Base-by-base conservation (phyloP, 2,888 invertebrate species). In the Dynastes hyllus region DNA sequence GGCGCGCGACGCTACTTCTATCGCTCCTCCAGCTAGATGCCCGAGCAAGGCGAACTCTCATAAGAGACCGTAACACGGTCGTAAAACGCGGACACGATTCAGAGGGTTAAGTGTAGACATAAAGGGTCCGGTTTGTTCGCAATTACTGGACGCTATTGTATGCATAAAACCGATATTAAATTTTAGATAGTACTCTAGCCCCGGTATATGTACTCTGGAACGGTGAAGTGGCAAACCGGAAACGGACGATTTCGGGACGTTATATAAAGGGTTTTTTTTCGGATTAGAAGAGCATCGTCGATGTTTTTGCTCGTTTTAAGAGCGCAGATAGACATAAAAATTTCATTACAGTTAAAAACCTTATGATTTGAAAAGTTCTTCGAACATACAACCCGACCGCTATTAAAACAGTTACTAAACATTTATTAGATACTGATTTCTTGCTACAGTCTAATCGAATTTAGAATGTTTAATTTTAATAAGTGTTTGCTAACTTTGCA, bases 161-260 rank as follows among this genome's bases (percentile, higher is more conserved):
- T 82, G 83, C 85, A 84, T 85, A 84, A 84, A 85, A 84, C 83
- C 81, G 83, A 83, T 84, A 85, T 85, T 84, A 85, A 84, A 84
- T 84, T 84, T 81, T 81, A 77, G 83, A 85, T 84, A 83, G 83
- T 83, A 81, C 81, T 73, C 55, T 37, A 22, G 5, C 6, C 67
- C 55, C 55, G 55, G 55, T 58, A 50, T 67, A 67, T 67, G 22
- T 67, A 67, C 67, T 22, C 67, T 50, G 67, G 67, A 45, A 50
- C 67, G 67, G 67, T 67, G 67, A 67, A 67, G 67, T 67, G 67
- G 67, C 67, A 27, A 22, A 22, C 67, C 67, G 50, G 67, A 67
- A 67, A 67, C 67, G 67, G 67, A 67, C 50, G 67, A 63, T 63
- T 32, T 29, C 22, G 29, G 29, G 63, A 45, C 29, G 32, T 29